A percentile compares a stretch with the other conserved stretches of the same genome.
phyloP scores from a whole-genome alignment of 2,888 invertebrate genomes.

The Eucriotettix oculatus region DNA sequence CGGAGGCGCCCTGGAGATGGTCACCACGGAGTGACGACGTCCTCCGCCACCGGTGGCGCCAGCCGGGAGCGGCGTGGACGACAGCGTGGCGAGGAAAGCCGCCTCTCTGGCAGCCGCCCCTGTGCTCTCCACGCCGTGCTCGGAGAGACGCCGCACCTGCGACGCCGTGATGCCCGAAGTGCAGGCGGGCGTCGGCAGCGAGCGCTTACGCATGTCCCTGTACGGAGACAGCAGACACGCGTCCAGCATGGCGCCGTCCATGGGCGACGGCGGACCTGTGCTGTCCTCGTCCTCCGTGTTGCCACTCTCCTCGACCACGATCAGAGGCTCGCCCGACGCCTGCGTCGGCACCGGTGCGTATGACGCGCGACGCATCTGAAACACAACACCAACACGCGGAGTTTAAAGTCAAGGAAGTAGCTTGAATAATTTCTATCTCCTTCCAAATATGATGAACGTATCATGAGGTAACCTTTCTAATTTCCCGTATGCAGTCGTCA shows the following conservation, averaged over 20 bases:
- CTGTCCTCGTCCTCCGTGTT: slow-evolving; percentile 44
- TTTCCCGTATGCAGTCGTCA: too few species aligned
- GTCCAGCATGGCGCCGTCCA: slow-evolving; percentile 57
- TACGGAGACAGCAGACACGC: slow-evolving; percentile 62
- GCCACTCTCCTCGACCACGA: slow-evolving; percentile 66
- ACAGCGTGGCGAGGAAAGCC: slow-evolving; percentile 66
- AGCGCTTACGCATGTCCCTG: slow-evolving; percentile 62
- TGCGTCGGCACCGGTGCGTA: slow-evolving; percentile 38
- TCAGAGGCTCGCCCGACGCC: slow-evolving; percentile 47
- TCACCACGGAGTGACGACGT: slow-evolving; percentile 70
- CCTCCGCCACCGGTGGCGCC: slow-evolving; percentile 57
- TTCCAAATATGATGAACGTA: too few species aligned
- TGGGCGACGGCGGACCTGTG: slow-evolving; percentile 22
- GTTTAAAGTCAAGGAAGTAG: too few species aligned
- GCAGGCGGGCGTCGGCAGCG: slow-evolving; percentile 68
- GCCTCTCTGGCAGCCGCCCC: slow-evolving; percentile 55
- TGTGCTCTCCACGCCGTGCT: slow-evolving; percentile 47
- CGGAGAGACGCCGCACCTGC: slow-evolving; percentile 56
- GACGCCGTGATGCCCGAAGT: slow-evolving; percentile 66
- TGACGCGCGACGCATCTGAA: slow-evolving; percentile 44
- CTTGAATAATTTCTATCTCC: too few species aligned
- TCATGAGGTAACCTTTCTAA: too few species aligned
- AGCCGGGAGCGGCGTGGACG: slow-evolving; percentile 52
- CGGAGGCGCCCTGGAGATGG: slow-evolving; percentile 65
- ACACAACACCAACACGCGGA: too few species aligned